Evolutionary conservation across 2,797 vertebrate genomes (phyloP).

Genomic region (Neosilurus mollespiculum): DNA sequence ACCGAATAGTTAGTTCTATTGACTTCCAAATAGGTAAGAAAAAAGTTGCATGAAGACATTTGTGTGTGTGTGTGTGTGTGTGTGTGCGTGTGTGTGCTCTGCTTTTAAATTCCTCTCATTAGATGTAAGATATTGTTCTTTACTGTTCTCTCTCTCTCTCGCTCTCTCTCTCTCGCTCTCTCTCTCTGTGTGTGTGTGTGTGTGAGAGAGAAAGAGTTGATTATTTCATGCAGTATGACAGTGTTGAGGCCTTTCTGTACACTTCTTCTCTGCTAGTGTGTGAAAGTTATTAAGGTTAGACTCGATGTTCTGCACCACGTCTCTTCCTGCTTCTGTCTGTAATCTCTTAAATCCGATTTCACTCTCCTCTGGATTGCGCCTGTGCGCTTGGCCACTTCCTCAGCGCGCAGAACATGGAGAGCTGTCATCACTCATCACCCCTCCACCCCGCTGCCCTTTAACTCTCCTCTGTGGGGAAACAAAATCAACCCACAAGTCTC

Average conservation of each 20-base stretch:
- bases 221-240: neutral
- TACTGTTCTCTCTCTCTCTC: no score
- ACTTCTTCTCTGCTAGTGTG: neutral
- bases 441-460: neutral
- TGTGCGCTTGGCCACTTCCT: slow-evolving; percentile 40
- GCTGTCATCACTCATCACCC: slow-evolving; percentile 40
- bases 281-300: neutral
- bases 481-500: slow-evolving; percentile 35
- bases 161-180: no score
- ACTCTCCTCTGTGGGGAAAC: slow-evolving; percentile 19
- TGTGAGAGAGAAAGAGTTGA: neutral
- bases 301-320: neutral
- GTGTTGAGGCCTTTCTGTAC: neutral
- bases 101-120: neutral
- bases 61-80: neutral
- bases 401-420: slow-evolving; percentile 42
- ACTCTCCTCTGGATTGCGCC: slow-evolving; percentile 26
- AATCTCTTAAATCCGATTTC: slow-evolving; percentile 18
- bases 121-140: neutral
- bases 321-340: neutral
- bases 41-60: neutral
- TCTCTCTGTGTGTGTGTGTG: neutral
- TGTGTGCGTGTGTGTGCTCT: neutral
- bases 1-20: neutral
- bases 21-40: no score